Evolutionary conservation across 2,113 vertebrate genomes (phyloP).

Genomic region (Onychostoma macrolepis): DNA sequence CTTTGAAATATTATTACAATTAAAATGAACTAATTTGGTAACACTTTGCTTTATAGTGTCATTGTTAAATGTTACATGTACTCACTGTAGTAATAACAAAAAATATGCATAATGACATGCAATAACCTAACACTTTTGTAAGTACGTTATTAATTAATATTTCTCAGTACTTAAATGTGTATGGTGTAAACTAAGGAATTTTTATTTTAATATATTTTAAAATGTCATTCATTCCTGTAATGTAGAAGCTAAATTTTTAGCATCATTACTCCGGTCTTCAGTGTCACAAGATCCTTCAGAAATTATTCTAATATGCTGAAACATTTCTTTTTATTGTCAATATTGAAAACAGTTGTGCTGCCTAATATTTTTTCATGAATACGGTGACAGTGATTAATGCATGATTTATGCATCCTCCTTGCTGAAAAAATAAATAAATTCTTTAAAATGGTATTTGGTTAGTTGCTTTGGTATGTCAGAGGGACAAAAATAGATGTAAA

Average conservation of each 20-base stretch:
- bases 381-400: not conserved
- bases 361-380: not conserved
- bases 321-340: not conserved
- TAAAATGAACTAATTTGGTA: not conserved
- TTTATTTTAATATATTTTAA: not conserved
- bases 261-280: not conserved
- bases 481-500: too few relatives aligned
- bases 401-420: not conserved
- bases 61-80: too few relatives aligned
- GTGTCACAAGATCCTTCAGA: not conserved
- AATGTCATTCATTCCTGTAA: not conserved
- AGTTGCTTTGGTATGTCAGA: not conserved
- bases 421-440: not conserved
- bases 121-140: too few relatives aligned
- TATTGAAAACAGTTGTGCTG: not conserved
- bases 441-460: not conserved
- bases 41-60: too few relatives aligned
- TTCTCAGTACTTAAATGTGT: too few relatives aligned
- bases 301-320: not conserved
- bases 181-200: not conserved
- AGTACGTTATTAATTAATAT: too few relatives aligned
- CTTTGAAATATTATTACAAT: not conserved
- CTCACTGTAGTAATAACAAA: too few relatives aligned
- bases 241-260: not conserved
- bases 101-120: too few relatives aligned